Evolutionary conservation across 2,113 vertebrate species (phyloP), one percentile per base, ranked within the genome.

Genomic region (Rhabdomys dilectus): DNA sequence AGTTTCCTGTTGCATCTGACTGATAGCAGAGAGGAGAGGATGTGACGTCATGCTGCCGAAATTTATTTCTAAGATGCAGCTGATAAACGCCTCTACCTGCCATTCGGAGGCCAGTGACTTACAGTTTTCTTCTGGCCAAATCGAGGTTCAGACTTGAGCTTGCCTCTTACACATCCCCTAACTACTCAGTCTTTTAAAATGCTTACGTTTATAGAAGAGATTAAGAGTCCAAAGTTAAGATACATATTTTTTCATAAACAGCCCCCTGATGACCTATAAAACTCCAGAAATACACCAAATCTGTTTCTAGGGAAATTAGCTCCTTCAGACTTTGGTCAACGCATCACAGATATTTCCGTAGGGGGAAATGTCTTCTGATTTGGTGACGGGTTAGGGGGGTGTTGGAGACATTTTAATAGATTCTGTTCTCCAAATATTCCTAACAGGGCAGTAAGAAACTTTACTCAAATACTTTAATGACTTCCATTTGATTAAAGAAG

Each of bases 1-100:
- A 98, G 96, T 82, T 98, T 97, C 98, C 98, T 97, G 97, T 97
- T 96, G 96, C 96, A 95, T 98, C 95, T 6, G n/a, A 62, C 97
- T 96, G 96, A 97, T 94, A 97, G 97, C 95, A 91, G 82, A 94
- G 84, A 62, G 77, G 58, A 80, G 91, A 97, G 97, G 96, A 97
- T 86, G 60, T 97, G 97, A 97, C 88, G 91, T 93, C 51, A 92
- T 36, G 29, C 34, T 4, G 9, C 73, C 96, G 95, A 93, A 95
- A 66, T 56, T 72, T 45, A 81, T 34, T 31, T 97, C 77, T 42
- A 45, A 97, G 97, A 96, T 97, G 82, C n/a, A 66, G 77, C 53
- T 84, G 97, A 97, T 97, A 96, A 98, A 91, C 1, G 2, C 39
- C 31, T 56, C 76, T 39, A 53, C 95, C 80, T 93, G 82, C 85